Percentiles rank a stretch among this genome's conserved stretches.
Conservation (phyloP, 2,797 vertebrate genomes). For the Rhinophrynus dorsalis region DNA sequence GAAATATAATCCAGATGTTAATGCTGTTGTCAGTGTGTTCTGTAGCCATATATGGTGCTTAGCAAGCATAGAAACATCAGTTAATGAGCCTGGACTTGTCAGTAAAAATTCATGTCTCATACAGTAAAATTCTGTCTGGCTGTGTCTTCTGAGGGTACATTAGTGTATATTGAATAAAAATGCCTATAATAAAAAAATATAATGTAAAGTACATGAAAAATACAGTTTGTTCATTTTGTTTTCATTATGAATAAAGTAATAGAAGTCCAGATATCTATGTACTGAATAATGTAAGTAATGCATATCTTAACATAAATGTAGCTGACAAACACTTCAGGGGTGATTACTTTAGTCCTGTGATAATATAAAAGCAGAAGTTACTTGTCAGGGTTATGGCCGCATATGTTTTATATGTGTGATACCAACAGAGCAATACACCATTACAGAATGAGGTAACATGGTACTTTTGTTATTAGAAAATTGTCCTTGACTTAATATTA, state of each 20-base stretch:
- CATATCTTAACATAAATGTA: too few relatives aligned
- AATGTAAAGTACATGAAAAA: too few relatives aligned
- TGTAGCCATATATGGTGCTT: slow-evolving; percentile 33
- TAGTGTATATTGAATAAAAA: slow-evolving; percentile 13
- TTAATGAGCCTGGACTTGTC: slow-evolving; percentile 41
- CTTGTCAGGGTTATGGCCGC: too few relatives aligned
- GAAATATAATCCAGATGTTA: slow-evolving; percentile 44
- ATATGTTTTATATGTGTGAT: too few relatives aligned
- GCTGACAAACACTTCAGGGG: too few relatives aligned
- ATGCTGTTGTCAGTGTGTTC: slow-evolving; percentile 5
- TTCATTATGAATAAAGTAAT: slow-evolving; percentile 14
- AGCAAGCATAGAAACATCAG: slow-evolving; percentile 22
- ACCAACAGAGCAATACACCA: too few relatives aligned
- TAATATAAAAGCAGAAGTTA: too few relatives aligned
- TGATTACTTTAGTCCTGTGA: too few relatives aligned
- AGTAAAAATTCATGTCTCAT: slow-evolving; percentile 30
- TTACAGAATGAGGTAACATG: too few relatives aligned
- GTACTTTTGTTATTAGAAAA: too few relatives aligned
- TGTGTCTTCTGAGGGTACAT: not conserved
- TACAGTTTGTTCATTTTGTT: slow-evolving; percentile 6
- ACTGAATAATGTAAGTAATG: too few relatives aligned
- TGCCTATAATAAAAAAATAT: not conserved
- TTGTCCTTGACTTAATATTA: too few relatives aligned
- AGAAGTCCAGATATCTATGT: slow-evolving; percentile 13
- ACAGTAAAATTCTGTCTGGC: slow-evolving; percentile 24